Base-by-base conservation (phyloP, 2,888 invertebrate genomes). In the Tupiocoris notatus region DNA sequence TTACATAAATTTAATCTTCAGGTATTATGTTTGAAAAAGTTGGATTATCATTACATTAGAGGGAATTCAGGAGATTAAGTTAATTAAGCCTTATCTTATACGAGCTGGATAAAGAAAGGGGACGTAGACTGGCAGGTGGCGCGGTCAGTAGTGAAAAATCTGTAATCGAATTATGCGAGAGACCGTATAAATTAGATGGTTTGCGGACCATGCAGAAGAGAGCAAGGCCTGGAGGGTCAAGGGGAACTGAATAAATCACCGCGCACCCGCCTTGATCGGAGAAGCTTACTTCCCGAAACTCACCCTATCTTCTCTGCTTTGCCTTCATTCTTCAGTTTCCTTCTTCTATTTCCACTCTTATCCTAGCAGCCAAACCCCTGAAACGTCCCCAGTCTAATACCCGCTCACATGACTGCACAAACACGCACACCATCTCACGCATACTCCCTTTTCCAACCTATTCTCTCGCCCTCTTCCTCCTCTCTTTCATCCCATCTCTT, bases 241-340 rank as follows among this genome's bases (percentile, higher is more conserved):
- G n/a, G 39, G 39, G 39, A 39, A 12, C 39, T 39, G 39, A 39
- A 39, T 39, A 39, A 39, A 39, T 39, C 39, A 39, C 39, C 39
- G 6, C 39, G 39, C 39, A 39, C 39, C 12, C 39, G 39, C 39
- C 39, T 39, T 39, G 39, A 39, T 39, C 39, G 39, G 39, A 39
- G 39, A 12, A 39, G 39, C 39, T 39, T 39, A 39, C 18, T 39
- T 65, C 39, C 24, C 25, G 24, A 17, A 64, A 25, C 25, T 64
- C 64, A 3, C 65, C 65, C 17, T 39, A n/a, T 39, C 25, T n/a
- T 65, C 39, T 65, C 65, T 17, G 18, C 39, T 39, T 39, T 39
- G 39, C 39, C 39, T 39, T 39, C 39, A 2, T 39, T 39, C 65
- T 39, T 39, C 39, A 39, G 39, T 39, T 39, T 39, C 39, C 39